phyloP scores from a whole-genome alignment of 1,140 invertebrate genomes.

The Drosophila ananassae region DNA sequence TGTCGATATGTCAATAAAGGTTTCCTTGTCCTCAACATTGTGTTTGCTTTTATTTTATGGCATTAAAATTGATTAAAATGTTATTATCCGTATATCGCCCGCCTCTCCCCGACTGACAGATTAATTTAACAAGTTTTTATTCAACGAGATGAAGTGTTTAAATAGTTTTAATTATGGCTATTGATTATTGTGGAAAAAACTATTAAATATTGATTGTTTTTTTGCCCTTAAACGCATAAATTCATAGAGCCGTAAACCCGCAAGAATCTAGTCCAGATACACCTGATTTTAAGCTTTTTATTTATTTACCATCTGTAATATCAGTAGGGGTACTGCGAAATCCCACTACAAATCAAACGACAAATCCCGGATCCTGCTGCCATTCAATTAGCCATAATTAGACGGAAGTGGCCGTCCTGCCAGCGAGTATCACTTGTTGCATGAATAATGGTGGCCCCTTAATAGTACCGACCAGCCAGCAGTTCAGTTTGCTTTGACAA shows the following conservation, averaged over 20 bases:
- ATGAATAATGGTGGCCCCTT: constrained; percentile 61
- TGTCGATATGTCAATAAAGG: constrained; percentile 49
- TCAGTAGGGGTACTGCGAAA: background rate
- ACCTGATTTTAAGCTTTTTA: background rate
- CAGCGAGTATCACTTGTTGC: constrained; percentile 63
- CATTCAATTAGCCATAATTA: constrained; percentile 59
- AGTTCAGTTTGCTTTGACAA: constrained; percentile 74
- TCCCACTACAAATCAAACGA: constrained; percentile 42
- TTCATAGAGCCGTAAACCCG: too few relatives aligned
- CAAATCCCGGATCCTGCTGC: constrained; percentile 13
- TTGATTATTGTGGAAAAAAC: background rate
- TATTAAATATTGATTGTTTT: background rate
- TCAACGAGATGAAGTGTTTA: constrained; percentile 1
- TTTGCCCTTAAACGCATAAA: background rate
- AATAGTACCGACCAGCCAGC: constrained; percentile 30
- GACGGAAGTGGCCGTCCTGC: constrained; percentile 24
- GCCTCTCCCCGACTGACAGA: constrained; percentile 9
- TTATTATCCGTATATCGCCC: constrained; percentile 33
- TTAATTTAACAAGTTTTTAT: constrained; percentile 39
- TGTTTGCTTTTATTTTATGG: constrained; percentile 24
- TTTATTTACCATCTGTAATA: background rate
- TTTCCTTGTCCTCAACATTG: constrained; percentile 48
- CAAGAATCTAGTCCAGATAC: too few relatives aligned
- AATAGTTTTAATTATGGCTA: background rate
- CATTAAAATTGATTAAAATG: constrained; percentile 41